A percentile compares a stretch with the other conserved stretches of the same genome.
These are phyloP conservation scores for Drosophila yakuba DNA, from an alignment of 1,140 invertebrate species.

Conservation along the genomic window DNA sequence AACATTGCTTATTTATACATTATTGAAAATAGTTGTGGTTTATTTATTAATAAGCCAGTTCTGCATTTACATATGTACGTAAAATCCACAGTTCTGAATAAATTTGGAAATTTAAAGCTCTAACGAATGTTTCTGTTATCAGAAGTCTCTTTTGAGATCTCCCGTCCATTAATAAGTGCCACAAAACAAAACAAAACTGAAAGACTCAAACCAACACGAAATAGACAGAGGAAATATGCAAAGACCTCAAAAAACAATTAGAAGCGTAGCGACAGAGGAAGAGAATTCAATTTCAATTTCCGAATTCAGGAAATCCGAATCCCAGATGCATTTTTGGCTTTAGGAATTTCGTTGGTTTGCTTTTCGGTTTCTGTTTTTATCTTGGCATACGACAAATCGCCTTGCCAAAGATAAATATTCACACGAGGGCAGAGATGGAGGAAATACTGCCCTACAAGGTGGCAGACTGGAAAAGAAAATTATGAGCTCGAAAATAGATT, in stretches of 20 bases:
- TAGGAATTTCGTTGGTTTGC: slow-evolving; percentile 1
- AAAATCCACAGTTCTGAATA: background rate
- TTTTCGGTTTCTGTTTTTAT: slow-evolving; percentile 20
- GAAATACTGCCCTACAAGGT: slow-evolving; percentile 61
- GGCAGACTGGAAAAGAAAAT: slow-evolving; percentile 77
- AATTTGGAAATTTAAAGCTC: background rate
- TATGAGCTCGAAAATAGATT: slow-evolving; percentile 78
- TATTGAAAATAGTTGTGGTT: background rate
- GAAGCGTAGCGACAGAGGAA: background rate
- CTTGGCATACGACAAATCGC: slow-evolving; percentile 67
- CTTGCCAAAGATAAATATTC: slow-evolving; percentile 58
- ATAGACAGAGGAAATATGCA: background rate
- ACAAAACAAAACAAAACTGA: slow-evolving; percentile 15
- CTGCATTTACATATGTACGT: too few species aligned
- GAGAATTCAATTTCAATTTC: slow-evolving; percentile 53
- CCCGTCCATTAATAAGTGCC: slow-evolving; percentile 20
- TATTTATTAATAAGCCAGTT: background rate
- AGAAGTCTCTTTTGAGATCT: background rate
- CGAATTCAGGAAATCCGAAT: slow-evolving; percentile 57
- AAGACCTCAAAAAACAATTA: slow-evolving; percentile 24
- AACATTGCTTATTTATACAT: slow-evolving; percentile 7
- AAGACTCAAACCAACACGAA: slow-evolving; percentile 5
- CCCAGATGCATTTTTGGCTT: slow-evolving; percentile 28
- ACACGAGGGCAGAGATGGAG: slow-evolving; percentile 17
- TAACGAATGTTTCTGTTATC: background rate